A percentile compares a stretch with the other conserved stretches of the same genome.
These are phyloP conservation scores for Beroe ovata DNA, from an alignment of 37 sponge, comb jelly and placozoan species.

Conservation along the genomic window DNA sequence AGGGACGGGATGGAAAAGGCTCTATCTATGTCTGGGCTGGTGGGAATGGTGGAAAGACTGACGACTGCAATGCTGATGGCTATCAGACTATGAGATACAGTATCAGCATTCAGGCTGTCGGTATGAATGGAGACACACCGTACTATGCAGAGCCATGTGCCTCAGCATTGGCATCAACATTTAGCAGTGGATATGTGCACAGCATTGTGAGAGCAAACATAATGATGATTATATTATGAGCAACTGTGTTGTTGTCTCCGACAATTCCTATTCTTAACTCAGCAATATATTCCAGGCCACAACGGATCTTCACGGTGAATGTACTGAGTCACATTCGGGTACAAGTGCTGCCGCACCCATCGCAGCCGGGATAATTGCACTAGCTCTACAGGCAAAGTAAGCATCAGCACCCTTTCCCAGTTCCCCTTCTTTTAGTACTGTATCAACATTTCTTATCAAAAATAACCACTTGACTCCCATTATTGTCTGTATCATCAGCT, in stretches of 20 bases:
- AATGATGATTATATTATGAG: no score
- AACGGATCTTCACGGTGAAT: slow-evolving; percentile 51
- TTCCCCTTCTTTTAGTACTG: no score
- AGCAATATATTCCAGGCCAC: slow-evolving; percentile 31
- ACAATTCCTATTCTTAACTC: no score
- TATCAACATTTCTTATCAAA: no score
- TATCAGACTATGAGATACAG: slow-evolving; percentile 62
- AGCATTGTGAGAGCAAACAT: slow-evolving; percentile 22
- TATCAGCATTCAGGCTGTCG: slow-evolving; percentile 34
- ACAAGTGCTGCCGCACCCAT: slow-evolving; percentile 68
- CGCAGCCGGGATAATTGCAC: slow-evolving; percentile 76
- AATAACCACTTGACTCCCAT: no score
- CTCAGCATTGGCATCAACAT: slow-evolving; percentile 23
- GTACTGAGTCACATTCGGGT: slow-evolving; percentile 35
- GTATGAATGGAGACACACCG: slow-evolving; percentile 55
- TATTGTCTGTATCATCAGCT: no score
- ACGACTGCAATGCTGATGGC: slow-evolving; percentile 57
- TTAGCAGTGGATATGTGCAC: slow-evolving; percentile 36
- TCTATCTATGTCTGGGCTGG: slow-evolving; percentile 62
- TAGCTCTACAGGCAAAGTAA: slow-evolving; percentile 87
- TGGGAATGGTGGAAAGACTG: slow-evolving; percentile 53
- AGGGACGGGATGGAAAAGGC: slow-evolving; percentile 50
- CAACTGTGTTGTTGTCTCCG: no score
- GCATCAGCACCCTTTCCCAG: not conserved
- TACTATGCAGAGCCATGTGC: slow-evolving; percentile 67